phyloP scores from a whole-genome alignment of 2,888 invertebrate species.

The Clitarchus hookeri region DNA sequence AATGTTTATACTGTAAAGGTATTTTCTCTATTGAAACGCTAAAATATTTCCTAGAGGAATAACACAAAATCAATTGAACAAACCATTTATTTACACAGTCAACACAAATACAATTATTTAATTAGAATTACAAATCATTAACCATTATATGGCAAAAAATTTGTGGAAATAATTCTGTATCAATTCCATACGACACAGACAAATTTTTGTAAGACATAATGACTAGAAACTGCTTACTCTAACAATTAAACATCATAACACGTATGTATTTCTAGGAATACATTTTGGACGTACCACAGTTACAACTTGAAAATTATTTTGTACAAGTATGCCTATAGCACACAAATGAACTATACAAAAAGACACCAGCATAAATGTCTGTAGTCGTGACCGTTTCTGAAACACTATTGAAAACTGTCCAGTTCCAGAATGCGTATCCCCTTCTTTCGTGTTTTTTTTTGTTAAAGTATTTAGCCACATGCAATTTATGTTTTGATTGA shows the following conservation, averaged over 20 bases:
- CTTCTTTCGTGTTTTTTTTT: background rate
- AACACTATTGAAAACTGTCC: background rate
- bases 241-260: background rate
- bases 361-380: background rate
- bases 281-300: constrained; percentile 14
- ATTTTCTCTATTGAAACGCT: no score
- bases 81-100: background rate
- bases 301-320: background rate
- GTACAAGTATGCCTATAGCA: background rate
- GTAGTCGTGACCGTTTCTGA: background rate
- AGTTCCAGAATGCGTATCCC: background rate
- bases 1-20: no score
- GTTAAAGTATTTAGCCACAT: background rate
- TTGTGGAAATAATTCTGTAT: background rate
- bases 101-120: background rate
- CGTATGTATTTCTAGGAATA: background rate
- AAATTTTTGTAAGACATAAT: background rate
- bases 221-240: background rate
- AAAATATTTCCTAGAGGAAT: no score
- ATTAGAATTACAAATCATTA: background rate
- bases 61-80: background rate
- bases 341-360: background rate
- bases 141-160: background rate
- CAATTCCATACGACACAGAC: background rate
- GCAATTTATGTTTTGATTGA: background rate